phyloP scores from a whole-genome alignment of 2,888 invertebrate species.

The Tipula vernalis region DNA sequence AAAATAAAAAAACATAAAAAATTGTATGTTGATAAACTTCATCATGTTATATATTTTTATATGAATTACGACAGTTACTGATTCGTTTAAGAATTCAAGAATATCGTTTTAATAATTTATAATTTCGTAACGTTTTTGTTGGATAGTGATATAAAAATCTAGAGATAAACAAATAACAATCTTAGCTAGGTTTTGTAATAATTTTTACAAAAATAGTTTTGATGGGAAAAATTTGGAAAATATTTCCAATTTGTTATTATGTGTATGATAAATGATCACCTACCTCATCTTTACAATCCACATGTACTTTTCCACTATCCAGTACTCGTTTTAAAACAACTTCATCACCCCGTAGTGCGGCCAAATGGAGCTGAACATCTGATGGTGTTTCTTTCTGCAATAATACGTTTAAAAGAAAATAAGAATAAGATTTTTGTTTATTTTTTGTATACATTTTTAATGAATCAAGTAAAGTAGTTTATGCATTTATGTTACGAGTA shows the following conservation, averaged over 20 bases:
- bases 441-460: too few relatives aligned
- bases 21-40: not conserved
- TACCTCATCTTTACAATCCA: conserved; percentile 89
- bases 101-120: not conserved
- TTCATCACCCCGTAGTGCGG: conserved; percentile 76
- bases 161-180: not conserved
- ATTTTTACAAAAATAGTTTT: not conserved
- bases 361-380: conserved; percentile 84
- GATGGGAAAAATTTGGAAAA: not conserved
- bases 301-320: conserved; percentile 88
- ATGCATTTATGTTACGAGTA: too few relatives aligned
- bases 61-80: not conserved
- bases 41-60: not conserved
- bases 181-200: not conserved
- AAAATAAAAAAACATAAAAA: not conserved
- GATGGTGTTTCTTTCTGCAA: conserved; percentile 83
- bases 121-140: not conserved
- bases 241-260: not conserved
- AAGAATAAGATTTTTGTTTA: not conserved
- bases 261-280: conserved; percentile 21
- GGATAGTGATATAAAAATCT: not conserved
- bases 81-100: not conserved
- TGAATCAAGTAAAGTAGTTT: too few relatives aligned
- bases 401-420: conserved; percentile 11
- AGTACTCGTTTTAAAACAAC: conserved; percentile 63